phyloP scores from a whole-genome alignment of 2,888 invertebrate species.

The Psococerastis gibbosa region DNA sequence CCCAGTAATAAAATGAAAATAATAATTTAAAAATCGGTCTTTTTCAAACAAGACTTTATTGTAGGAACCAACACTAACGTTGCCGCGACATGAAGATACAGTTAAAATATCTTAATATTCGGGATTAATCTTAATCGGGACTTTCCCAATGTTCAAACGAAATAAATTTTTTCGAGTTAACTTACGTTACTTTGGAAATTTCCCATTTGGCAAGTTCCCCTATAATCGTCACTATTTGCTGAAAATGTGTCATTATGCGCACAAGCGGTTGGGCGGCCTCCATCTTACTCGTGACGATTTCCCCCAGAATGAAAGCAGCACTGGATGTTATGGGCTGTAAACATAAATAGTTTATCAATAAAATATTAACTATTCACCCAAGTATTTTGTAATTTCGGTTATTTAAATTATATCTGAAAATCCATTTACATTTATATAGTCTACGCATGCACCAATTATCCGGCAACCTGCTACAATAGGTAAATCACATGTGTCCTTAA shows the following conservation, averaged over 20 bases:
- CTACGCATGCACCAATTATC: conserved; percentile 43
- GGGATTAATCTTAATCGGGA: too few species aligned
- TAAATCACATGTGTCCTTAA: too few species aligned
- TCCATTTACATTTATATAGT: conserved; percentile 27
- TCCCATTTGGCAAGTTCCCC: conserved; percentile 67
- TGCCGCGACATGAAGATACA: too few species aligned
- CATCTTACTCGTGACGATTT: conserved; percentile 68
- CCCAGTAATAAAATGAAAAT: too few species aligned
- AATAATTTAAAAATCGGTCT: too few species aligned
- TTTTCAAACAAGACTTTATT: too few species aligned
- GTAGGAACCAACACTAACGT: too few species aligned
- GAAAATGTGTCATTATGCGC: conserved; percentile 67
- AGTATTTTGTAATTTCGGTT: conserved; percentile 6
- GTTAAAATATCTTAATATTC: too few species aligned
- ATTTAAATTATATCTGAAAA: conserved; percentile 6
- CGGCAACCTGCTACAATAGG: too few species aligned
- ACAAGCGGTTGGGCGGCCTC: conserved; percentile 81
- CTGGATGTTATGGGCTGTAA: conserved; percentile 57
- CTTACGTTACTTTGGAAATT: conserved; percentile 76
- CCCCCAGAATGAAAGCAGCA: conserved; percentile 67
- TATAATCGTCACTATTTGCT: conserved; percentile 68
- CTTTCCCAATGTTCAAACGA: too few species aligned
- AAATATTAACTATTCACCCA: neutral
- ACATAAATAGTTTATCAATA: conserved; percentile 9
- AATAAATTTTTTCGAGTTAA: conserved; percentile 21